These are phyloP conservation scores for Rhabditophanes sp. DNA, from an alignment of 2,888 invertebrate species.

Conservation along the genomic window DNA sequence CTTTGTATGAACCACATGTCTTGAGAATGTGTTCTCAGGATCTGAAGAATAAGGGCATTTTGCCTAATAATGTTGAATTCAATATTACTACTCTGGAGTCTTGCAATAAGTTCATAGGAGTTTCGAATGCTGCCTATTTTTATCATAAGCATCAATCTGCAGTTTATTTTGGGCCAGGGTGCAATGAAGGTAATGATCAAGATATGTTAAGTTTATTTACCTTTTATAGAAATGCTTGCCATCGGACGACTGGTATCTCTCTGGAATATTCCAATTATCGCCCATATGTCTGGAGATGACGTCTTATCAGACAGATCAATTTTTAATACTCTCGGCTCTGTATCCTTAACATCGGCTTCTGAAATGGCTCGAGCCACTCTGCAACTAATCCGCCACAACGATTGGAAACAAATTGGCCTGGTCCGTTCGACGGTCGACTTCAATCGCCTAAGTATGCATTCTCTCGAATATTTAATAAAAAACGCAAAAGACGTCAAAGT, in stretches of 20 bases:
- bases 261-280: conserved; percentile 42
- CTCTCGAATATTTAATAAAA: conserved; percentile 27
- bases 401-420: conserved; percentile 37
- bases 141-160: conserved; percentile 39
- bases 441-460: conserved; percentile 31
- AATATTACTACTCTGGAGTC: conserved; percentile 38
- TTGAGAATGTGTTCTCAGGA: no score
- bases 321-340: conserved; percentile 40
- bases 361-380: conserved; percentile 42
- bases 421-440: conserved; percentile 24
- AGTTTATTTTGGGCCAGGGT: conserved; percentile 41
- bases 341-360: conserved; percentile 39
- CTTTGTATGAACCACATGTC: no score
- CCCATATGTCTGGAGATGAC: conserved; percentile 42
- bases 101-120: conserved; percentile 36
- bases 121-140: conserved; percentile 39
- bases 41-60: no score
- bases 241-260: conserved; percentile 39
- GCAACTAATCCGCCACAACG: conserved; percentile 32
- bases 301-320: conserved; percentile 26
- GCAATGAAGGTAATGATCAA: conserved; percentile 36
- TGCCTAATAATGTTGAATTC: no score
- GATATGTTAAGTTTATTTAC: no score
- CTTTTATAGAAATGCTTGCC: conserved; percentile 35
- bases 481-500: conserved; percentile 21